Evolutionary conservation across 2,113 vertebrate species (phyloP).

Genomic region (Paralichthys olivaceus): DNA sequence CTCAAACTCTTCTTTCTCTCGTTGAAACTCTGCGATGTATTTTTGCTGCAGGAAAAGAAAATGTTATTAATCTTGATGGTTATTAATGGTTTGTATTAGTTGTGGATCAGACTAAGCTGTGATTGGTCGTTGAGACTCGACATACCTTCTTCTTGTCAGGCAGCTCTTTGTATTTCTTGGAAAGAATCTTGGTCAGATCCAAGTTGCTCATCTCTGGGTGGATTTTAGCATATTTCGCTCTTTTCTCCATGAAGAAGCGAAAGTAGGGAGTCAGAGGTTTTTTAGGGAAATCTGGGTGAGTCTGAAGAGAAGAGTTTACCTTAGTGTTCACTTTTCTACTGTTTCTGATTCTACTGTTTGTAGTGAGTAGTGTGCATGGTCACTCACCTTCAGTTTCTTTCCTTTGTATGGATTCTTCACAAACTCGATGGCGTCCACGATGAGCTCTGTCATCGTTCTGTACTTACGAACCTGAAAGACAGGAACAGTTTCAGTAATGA

Average conservation of each 20-base stretch:
- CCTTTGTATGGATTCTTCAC: conserved; percentile 87
- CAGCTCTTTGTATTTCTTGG: conserved; percentile 87
- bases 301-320: conserved; percentile 57
- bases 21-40: conserved; percentile 85
- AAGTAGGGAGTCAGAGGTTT: conserved; percentile 86
- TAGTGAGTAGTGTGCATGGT: no score
- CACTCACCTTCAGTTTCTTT: conserved; percentile 85
- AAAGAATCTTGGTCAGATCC: conserved; percentile 86
- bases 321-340: background rate
- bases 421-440: conserved; percentile 82
- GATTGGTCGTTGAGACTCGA: background rate
- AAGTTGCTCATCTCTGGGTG: conserved; percentile 88
- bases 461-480: conserved; percentile 82
- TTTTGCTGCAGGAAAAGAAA: conserved; percentile 75
- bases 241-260: conserved; percentile 87
- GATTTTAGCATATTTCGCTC: conserved; percentile 87
- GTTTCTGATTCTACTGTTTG: no score
- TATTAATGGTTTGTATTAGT: background rate
- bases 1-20: conserved; percentile 84
- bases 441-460: conserved; percentile 84
- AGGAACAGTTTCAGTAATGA: background rate
- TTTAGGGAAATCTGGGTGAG: conserved; percentile 86
- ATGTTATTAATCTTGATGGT: background rate
- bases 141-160: conserved; percentile 84
- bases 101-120: background rate